These are phyloP conservation scores for Platynereis dumerilii DNA, from an alignment of 2,888 invertebrate species.

Conservation along the genomic window DNA sequence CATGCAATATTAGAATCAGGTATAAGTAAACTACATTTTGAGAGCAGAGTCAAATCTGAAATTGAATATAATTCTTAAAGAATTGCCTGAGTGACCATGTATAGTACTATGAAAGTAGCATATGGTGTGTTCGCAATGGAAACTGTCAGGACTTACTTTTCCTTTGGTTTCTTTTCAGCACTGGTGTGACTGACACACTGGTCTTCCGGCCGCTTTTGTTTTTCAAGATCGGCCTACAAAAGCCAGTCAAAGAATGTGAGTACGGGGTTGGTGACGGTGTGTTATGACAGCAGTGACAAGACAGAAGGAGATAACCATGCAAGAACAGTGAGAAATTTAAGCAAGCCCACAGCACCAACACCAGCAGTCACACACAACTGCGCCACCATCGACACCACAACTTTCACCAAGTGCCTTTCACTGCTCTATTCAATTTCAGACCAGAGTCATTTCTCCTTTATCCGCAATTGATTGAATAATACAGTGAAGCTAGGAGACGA, in stretches of 20 bases:
- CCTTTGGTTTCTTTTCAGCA: conserved; percentile 18
- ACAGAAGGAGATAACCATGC: background rate
- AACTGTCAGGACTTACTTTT: conserved; percentile 17
- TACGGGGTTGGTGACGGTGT: background rate
- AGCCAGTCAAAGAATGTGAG: background rate
- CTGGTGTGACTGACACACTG: conserved; percentile 14
- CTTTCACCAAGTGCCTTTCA: too few species aligned
- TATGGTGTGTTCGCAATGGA: background rate
- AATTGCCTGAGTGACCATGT: too few species aligned
- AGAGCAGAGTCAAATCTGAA: too few species aligned
- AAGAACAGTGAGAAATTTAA: background rate
- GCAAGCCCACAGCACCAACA: background rate
- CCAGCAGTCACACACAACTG: conserved; percentile 1
- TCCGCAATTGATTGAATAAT: too few species aligned
- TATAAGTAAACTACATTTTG: too few species aligned
- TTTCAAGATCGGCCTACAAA: conserved; percentile 19
- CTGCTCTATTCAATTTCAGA: too few species aligned
- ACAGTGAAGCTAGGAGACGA: too few species aligned
- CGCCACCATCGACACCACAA: conserved; percentile 5
- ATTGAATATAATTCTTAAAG: too few species aligned
- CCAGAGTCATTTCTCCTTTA: too few species aligned
- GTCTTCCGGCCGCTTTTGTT: conserved; percentile 20
- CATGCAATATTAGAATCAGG: too few species aligned
- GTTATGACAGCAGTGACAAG: background rate
- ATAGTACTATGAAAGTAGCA: too few species aligned